Percentiles rank a stretch among this genome's conserved stretches.
Conservation (phyloP, 2,797 vertebrate genomes). For the Gadopsis marmoratus region DNA sequence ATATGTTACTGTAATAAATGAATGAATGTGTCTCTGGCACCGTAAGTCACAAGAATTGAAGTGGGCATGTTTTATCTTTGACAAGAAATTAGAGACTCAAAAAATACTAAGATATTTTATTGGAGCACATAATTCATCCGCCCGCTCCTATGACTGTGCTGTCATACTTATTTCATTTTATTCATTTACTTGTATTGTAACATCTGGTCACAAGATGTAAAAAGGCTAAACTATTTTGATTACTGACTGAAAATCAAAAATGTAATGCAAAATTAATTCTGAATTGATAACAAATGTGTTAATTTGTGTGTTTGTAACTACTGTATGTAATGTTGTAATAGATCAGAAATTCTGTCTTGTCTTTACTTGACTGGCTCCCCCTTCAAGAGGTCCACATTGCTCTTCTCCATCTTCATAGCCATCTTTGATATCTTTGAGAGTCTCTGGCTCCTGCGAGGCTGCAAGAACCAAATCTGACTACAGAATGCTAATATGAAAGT, state of each 20-base stretch:
- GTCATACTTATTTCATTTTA: background rate
- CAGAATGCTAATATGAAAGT: conserved; percentile 49
- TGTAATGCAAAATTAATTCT: background rate
- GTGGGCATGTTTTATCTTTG: conserved; percentile 14
- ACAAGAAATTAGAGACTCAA: background rate
- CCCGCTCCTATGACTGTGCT: background rate
- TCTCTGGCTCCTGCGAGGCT: conserved; percentile 21
- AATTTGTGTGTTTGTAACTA: conserved; percentile 6
- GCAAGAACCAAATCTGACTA: conserved; percentile 41
- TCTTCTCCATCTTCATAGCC: conserved; percentile 48
- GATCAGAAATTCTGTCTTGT: conserved; percentile 22
- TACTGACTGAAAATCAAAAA: background rate
- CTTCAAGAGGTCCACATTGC: conserved; percentile 3
- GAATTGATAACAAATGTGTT: background rate
- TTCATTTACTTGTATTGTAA: background rate
- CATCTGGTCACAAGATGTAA: background rate
- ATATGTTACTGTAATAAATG: background rate
- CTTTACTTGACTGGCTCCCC: background rate
- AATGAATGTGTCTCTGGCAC: background rate
- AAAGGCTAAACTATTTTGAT: background rate
- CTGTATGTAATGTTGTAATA: conserved; percentile 1
- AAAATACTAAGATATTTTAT: conserved; percentile 4
- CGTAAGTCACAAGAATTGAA: background rate
- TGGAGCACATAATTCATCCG: background rate
- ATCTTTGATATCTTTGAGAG: conserved; percentile 52